These are phyloP conservation scores for Apamea anceps DNA, from an alignment of 2,888 invertebrate genomes.

Conservation along the genomic window DNA sequence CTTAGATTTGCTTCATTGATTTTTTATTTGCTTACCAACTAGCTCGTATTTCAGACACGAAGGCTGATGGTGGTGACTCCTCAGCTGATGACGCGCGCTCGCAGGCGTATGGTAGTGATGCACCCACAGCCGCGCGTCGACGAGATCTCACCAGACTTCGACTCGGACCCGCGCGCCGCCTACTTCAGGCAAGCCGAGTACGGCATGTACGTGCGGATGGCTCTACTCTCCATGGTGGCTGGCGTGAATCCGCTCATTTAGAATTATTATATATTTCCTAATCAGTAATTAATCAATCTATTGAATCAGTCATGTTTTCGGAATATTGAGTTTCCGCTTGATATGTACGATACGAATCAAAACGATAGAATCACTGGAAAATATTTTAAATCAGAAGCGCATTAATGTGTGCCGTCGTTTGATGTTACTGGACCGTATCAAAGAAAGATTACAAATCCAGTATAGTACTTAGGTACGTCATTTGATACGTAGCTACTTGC, in stretches of 20 bases:
- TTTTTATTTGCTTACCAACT: not conserved
- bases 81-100: conserved; percentile 98
- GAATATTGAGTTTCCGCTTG: not conserved
- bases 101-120: conserved; percentile 98
- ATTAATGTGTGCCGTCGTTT: conserved; percentile 29
- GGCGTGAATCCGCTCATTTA: conserved; percentile 89
- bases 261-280: conserved; percentile 22
- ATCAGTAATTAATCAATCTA: conserved; percentile 23
- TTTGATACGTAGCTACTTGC: not conserved
- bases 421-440: conserved; percentile 42
- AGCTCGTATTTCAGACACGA: conserved; percentile 91
- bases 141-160: conserved; percentile 98
- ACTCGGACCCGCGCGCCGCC: conserved; percentile 98
- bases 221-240: conserved; percentile 97
- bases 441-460: conserved; percentile 21
- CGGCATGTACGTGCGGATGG: conserved; percentile 99
- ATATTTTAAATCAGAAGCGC: conserved; percentile 33
- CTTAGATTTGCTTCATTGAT: not conserved
- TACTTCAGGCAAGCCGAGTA: conserved; percentile 99
- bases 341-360: conserved; percentile 41
- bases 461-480: conserved; percentile 1
- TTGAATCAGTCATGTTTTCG: conserved; percentile 24
- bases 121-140: conserved; percentile 98
- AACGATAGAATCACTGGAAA: conserved; percentile 34
- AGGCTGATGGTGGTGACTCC: conserved; percentile 98